Evolutionary conservation across 1,140 invertebrate species (phyloP).

Genomic region (Branchinecta lynchi): DNA sequence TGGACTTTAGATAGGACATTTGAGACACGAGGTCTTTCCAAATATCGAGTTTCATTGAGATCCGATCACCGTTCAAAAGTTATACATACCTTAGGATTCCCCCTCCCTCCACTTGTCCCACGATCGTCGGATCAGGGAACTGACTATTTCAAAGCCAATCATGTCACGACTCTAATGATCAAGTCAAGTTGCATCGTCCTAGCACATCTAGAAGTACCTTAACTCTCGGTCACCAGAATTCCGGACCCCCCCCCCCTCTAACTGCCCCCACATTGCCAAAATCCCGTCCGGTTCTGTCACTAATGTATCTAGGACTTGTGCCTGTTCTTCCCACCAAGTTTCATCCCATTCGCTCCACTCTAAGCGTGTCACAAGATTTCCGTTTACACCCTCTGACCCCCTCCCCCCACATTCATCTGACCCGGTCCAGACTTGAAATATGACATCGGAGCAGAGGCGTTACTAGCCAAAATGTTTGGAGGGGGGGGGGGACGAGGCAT

Average conservation of each 20-base stretch:
- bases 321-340: slow-evolving; percentile 5
- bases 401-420: neutral
- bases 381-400: neutral
- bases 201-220: neutral
- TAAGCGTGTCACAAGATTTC: neutral
- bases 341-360: neutral
- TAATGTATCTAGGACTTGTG: slow-evolving; percentile 1
- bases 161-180: too few relatives aligned
- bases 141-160: too few relatives aligned
- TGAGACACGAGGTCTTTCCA: too few relatives aligned
- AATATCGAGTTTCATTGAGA: too few relatives aligned
- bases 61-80: too few relatives aligned
- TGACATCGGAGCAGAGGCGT: neutral
- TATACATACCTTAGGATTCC: too few relatives aligned
- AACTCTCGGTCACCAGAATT: too few relatives aligned
- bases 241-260: neutral
- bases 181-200: slow-evolving; percentile 1
- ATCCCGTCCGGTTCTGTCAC: neutral
- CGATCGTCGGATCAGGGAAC: too few relatives aligned
- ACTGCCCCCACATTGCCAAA: neutral
- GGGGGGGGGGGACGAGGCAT: too few relatives aligned
- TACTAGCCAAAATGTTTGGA: too few relatives aligned
- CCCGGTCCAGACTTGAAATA: slow-evolving; percentile 3
- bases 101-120: too few relatives aligned
- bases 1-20: too few relatives aligned